Conservation (phyloP, 1,140 invertebrate species). For the Lepidurus packardi region DNA sequence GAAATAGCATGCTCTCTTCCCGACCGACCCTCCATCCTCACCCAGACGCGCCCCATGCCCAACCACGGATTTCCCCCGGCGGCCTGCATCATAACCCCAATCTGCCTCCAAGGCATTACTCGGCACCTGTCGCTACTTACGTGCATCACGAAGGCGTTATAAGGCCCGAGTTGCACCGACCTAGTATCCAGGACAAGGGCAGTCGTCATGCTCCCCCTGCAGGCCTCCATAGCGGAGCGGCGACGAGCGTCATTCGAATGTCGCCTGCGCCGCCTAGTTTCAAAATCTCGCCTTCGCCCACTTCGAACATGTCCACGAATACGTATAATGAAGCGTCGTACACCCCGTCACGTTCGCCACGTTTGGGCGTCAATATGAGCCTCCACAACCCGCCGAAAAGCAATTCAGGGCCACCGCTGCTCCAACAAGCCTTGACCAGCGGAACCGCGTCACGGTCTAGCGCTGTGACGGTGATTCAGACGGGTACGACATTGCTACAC, state of each 20-base stretch:
- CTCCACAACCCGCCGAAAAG: neutral
- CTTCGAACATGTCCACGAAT: neutral
- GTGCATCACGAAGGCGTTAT: slow-evolving; percentile 39
- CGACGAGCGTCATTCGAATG: slow-evolving; percentile 72
- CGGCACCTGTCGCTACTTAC: slow-evolving; percentile 17
- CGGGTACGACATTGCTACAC: slow-evolving; percentile 42
- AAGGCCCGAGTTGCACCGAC: slow-evolving; percentile 39
- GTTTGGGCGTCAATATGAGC: neutral
- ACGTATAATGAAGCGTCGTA: neutral
- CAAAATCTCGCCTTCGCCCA: slow-evolving; percentile 6
- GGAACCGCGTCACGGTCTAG: slow-evolving; percentile 1
- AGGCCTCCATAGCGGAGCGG: slow-evolving; percentile 40
- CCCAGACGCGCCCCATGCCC: slow-evolving; percentile 32
- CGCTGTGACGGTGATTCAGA: slow-evolving; percentile 32
- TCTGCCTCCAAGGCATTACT: slow-evolving; percentile 31
- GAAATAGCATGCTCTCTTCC: slow-evolving; percentile 34
- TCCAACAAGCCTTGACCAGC: slow-evolving; percentile 32
- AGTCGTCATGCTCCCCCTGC: neutral
- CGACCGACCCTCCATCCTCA: slow-evolving; percentile 36
- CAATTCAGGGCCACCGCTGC: slow-evolving; percentile 24
- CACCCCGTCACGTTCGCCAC: neutral
- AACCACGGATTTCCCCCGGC: slow-evolving; percentile 27
- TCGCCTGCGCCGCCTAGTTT: slow-evolving; percentile 52
- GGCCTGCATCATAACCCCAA: neutral
- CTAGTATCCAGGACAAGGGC: slow-evolving; percentile 19